Conservation (phyloP, 2,797 vertebrate genomes). For the Gephyroberyx darwinii region DNA sequence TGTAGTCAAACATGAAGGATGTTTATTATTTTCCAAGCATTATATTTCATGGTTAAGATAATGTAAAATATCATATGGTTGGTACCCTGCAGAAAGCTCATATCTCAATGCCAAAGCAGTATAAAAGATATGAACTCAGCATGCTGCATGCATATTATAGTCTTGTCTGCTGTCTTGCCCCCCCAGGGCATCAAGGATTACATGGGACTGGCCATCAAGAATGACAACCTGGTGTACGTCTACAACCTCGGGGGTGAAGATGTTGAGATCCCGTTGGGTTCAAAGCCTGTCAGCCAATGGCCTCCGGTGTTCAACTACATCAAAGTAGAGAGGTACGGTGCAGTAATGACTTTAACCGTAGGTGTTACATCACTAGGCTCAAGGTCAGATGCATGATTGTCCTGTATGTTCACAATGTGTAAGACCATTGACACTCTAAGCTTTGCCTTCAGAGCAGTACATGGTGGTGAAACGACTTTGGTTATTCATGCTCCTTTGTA, state of each 20-base stretch:
- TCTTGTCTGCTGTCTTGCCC: constrained; percentile 18
- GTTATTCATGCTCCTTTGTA: constrained; percentile 5
- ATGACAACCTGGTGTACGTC: constrained; percentile 92
- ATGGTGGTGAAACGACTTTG: not conserved
- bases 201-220: constrained; percentile 95
- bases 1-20: constrained; percentile 4
- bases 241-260: constrained; percentile 93
- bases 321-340: constrained; percentile 92
- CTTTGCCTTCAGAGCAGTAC: too few species aligned
- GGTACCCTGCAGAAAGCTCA: not conserved
- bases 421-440: not conserved
- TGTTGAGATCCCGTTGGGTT: constrained; percentile 92
- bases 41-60: not conserved
- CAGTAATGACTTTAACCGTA: not conserved
- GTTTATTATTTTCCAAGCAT: not conserved
- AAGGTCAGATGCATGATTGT: not conserved
- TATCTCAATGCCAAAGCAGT: not conserved
- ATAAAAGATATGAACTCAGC: not conserved
- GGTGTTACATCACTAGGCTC: not conserved
- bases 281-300: constrained; percentile 96
- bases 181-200: constrained; percentile 90
- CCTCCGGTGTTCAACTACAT: constrained; percentile 94
- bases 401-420: not conserved
- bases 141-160: not conserved
- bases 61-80: not conserved